Base-by-base conservation (phyloP, 2,888 invertebrate genomes). In the Cheilosia scutellata region DNA sequence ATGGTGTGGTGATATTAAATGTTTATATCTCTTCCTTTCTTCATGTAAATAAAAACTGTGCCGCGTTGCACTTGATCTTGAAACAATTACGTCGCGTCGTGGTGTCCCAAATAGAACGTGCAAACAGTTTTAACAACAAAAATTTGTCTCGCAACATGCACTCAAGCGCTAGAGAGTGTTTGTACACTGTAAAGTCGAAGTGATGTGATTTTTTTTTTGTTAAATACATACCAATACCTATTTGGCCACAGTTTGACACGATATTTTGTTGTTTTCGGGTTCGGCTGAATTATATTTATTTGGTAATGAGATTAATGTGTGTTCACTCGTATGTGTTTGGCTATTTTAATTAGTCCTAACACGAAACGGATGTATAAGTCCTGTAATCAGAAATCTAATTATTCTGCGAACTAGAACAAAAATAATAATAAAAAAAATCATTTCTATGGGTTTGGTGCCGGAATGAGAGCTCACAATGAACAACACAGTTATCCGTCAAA, bases 11-110 rank as follows among this genome's bases (percentile, higher is more conserved):
- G 11, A 40, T 49, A 40, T 66, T 37, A 31, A 65, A 29, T 29
- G 49, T 66, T n/a, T 53, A 13, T 55, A 65, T 20, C 37, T 65
- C 9, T 78, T 11, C 4, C 11, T 53, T 11, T 53, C 13, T n/a
- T 16, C 20, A 2, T 20, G 7, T 47, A 47, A 20, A 60, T 60
- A 31, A 51, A 20, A 72, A 53, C 44, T 60, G 53, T 62, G 20
- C 57, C 47, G 63, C 65, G 47, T 16, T 68, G 80, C 47, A 75
- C 74, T 79, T 84, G 83, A 84, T 79, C 83, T 84, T 84, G 74
- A 75, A 53, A 58, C 65, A 75, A 74, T 79, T 84, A 79, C 74
- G 83, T 68, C 53, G 68, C 74, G 83, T 68, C 53, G 68, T 55
- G 51, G 42, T 74, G 49, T 62, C n/a, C 37, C 44, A 27, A 79